Conservation (phyloP, 2,797 vertebrate species). For the Crenichthys baileyi region DNA sequence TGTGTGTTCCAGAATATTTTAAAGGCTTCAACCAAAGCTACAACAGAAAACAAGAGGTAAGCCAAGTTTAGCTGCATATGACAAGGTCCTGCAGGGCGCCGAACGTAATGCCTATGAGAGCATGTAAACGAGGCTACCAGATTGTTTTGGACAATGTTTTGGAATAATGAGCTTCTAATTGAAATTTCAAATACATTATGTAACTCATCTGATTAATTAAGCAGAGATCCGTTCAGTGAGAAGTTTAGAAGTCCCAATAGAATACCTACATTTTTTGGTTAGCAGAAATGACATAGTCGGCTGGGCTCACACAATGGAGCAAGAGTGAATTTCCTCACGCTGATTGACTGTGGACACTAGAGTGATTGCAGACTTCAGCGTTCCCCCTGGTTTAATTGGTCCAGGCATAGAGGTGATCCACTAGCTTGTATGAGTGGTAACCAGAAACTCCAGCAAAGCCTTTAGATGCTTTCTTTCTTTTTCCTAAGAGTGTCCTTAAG, state of each 20-base stretch:
- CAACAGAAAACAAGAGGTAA: too few species aligned
- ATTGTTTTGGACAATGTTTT: constrained; percentile 40
- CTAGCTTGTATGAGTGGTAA: constrained; percentile 23
- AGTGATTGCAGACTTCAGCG: constrained; percentile 32
- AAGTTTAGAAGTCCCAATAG: constrained; percentile 28
- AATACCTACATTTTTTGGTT: constrained; percentile 58
- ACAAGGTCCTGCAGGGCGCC: background rate
- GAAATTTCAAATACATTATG: constrained; percentile 57
- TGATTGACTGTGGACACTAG: constrained; percentile 11
- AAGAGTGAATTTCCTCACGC: constrained; percentile 43
- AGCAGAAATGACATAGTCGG: constrained; percentile 53
- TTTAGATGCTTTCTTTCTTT: constrained; percentile 1
- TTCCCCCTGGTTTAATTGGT: constrained; percentile 36
- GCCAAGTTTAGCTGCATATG: too few species aligned
- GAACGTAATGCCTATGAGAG: constrained; percentile 51
- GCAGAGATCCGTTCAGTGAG: constrained; percentile 42
- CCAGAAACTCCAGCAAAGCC: constrained; percentile 18
- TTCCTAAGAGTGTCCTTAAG: constrained; percentile 16
- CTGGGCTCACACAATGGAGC: constrained; percentile 50
- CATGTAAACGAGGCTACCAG: constrained; percentile 26
- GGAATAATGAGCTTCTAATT: constrained; percentile 61
- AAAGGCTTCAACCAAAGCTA: too few species aligned
- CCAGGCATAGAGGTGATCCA: background rate
- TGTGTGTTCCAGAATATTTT: too few species aligned
- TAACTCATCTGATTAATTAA: constrained; percentile 43